phyloP scores from a whole-genome alignment of 2,797 vertebrate species.

The Melopsittacus undulatus region DNA sequence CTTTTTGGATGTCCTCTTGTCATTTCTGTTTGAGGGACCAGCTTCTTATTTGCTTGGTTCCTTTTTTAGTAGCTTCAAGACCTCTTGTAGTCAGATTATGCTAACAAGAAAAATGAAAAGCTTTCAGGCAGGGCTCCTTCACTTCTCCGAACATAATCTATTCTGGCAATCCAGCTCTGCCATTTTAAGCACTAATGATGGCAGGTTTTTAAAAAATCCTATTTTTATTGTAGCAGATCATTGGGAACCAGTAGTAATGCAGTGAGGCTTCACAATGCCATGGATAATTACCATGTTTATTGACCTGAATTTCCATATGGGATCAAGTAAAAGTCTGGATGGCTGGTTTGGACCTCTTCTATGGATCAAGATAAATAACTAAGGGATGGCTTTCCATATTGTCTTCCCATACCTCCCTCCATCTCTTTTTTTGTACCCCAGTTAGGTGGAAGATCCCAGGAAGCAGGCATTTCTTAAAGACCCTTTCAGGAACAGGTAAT shows the following conservation, averaged over 20 bases:
- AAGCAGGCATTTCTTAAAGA: not conserved
- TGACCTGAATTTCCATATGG: not conserved
- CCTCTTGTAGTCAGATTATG: not conserved
- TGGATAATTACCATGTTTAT: not conserved
- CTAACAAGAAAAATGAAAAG: not conserved
- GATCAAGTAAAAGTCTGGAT: not conserved
- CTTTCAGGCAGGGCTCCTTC: not conserved
- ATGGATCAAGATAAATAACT: not conserved
- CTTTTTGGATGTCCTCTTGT: not conserved
- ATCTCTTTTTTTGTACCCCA: rapidly evolving
- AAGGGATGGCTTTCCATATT: not conserved
- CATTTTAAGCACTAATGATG: not conserved
- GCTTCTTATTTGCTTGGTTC: not conserved
- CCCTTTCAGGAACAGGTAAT: not conserved
- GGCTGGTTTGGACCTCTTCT: not conserved
- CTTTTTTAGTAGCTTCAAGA: not conserved
- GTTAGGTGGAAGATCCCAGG: not conserved
- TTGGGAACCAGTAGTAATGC: not conserved
- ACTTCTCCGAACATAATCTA: not conserved
- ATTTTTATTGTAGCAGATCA: not conserved
- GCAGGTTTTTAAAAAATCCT: not conserved
- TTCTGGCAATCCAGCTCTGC: not conserved
- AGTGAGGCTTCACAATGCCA: not conserved
- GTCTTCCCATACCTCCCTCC: not conserved
- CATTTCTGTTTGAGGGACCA: not conserved